Evolutionary conservation across 2,797 vertebrate genomes (phyloP), one percentile per base, ranked within the genome.

Genomic region (Sebastes iracundus): DNA sequence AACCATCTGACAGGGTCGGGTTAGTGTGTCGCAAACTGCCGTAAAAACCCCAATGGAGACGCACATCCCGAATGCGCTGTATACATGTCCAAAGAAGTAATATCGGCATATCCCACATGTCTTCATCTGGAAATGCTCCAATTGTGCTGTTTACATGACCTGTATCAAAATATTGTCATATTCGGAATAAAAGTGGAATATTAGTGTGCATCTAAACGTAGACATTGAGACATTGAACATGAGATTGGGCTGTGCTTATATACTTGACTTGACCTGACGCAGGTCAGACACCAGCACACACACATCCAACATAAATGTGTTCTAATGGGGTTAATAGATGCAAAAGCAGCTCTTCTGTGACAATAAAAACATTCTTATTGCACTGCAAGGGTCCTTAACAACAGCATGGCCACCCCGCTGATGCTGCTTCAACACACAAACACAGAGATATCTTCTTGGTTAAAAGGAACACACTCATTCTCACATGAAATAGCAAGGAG

Each of bases 321-420:
- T 87, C 61, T 79, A 86, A 87, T 87, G 52, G 61, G 33, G 53
- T 74, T 87, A 86, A 85, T 58, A 82, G 77, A 90, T 86, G 88
- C 83, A 85, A 78, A 84, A 86, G 79, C 59, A 69, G 78, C 83
- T 77, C 71, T 88, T 88, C 66, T 60, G 69, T 72, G 67, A 78
- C 71, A 79, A 65, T 71, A 83, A 83, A 85, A 88, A 83, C 53
- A 75, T 80, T 85, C 14, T 81, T 61, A 66, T 72, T 80, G 59
- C 72, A 60, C 84, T 30, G 27, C 7, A 7, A 88, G 65, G 59
- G 73, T 69, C 70, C 79, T 82, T 63, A 58, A 77, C 28, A 86
- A 72, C 42, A 81, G 30, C 81, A 61, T 7, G 72, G 55, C 82
- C 75, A 77, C 70, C 78, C 69, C 52, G 35, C 66, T 65, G 49